Conservation (phyloP, 2,113 vertebrate genomes). For the Hippopotamus amphibius region DNA sequence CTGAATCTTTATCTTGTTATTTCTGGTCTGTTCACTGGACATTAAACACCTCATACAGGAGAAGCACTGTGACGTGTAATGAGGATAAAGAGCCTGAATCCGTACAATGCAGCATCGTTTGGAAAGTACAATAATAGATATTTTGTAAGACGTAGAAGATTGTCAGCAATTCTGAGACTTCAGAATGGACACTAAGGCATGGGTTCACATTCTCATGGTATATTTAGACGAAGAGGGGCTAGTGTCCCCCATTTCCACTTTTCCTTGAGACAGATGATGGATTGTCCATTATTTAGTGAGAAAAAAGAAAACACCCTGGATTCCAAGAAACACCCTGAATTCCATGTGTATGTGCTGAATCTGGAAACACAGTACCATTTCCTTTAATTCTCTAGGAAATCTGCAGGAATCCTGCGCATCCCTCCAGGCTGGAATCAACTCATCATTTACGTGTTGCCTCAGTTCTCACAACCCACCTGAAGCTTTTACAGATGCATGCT, state of each 20-base stretch:
- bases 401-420: accelerated
- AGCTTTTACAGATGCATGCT: accelerated
- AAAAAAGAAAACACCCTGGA: not conserved
- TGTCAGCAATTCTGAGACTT: too few relatives aligned
- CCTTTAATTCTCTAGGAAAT: too few relatives aligned
- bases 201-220: accelerated
- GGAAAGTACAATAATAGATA: accelerated
- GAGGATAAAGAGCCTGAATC: accelerated
- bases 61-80: accelerated
- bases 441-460: too few relatives aligned
- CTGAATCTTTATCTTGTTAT: not conserved
- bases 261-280: not conserved
- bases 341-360: not conserved
- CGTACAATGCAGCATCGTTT: accelerated
- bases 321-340: not conserved
- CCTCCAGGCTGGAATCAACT: accelerated
- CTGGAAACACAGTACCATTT: too few relatives aligned
- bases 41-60: not conserved
- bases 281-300: too few relatives aligned
- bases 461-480: not conserved
- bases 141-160: not conserved
- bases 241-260: not conserved
- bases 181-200: too few relatives aligned
- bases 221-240: too few relatives aligned
- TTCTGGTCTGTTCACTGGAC: not conserved